These are phyloP conservation scores for Corythornis vintsioides DNA, from an alignment of 2,113 vertebrate genomes.

Conservation along the genomic window DNA sequence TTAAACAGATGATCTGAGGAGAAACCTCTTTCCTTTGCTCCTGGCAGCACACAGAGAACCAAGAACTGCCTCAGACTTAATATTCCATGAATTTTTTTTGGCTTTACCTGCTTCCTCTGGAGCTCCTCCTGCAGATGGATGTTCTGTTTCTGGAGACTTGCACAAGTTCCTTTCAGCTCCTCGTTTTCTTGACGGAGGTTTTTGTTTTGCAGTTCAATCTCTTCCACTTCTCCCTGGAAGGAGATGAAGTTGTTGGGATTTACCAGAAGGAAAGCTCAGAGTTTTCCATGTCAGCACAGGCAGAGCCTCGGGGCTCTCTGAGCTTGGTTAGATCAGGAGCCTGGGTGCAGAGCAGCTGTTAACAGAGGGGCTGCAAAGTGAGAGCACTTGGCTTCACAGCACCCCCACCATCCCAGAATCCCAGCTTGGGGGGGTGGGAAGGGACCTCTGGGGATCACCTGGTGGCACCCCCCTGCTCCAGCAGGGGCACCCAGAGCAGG, in stretches of 20 bases:
- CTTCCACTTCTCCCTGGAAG: slow-evolving; percentile 67
- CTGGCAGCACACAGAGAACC: not conserved
- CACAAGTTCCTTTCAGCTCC: slow-evolving; percentile 55
- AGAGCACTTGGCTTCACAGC: not conserved
- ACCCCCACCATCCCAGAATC: not conserved
- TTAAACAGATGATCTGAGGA: not conserved
- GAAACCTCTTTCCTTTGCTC: not conserved
- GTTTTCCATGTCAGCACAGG: not conserved
- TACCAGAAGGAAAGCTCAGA: not conserved
- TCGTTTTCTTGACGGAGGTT: slow-evolving; percentile 59
- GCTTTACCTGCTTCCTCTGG: slow-evolving; percentile 40
- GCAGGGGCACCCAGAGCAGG: no score
- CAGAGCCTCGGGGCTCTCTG: not conserved
- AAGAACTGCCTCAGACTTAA: not conserved
- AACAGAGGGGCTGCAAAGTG: not conserved
- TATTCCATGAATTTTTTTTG: not conserved
- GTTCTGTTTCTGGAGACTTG: slow-evolving; percentile 50
- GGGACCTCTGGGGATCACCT: no score
- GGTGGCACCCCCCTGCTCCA: no score
- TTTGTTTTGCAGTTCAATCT: slow-evolving; percentile 65
- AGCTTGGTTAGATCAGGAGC: not conserved
- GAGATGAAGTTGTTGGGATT: not conserved
- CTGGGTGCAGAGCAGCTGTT: not conserved
- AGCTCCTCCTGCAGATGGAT: slow-evolving; percentile 38
- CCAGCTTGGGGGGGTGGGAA: no score